Evolutionary conservation across 1,140 invertebrate genomes (phyloP).

Genomic region (Philopotamus ludificatus): DNA sequence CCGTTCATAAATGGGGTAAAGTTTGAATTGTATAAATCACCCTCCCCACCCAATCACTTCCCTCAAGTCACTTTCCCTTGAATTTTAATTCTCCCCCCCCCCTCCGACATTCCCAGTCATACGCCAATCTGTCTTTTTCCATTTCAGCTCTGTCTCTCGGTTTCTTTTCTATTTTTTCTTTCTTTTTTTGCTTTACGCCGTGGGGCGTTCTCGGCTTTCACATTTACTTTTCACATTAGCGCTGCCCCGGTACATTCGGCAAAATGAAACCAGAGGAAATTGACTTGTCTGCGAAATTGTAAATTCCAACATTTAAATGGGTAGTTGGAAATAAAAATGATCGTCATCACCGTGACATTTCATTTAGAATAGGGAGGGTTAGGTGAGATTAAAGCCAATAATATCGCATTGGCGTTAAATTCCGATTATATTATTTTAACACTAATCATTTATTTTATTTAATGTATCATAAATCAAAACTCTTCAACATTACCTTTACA

Average conservation of each 20-base stretch:
- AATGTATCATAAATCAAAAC: too few species aligned
- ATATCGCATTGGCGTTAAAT: too few species aligned
- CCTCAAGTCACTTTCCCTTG: neutral
- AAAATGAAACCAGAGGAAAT: constrained; percentile 42
- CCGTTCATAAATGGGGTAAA: neutral
- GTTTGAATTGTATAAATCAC: constrained; percentile 7
- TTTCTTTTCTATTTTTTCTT: neutral
- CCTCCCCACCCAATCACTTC: neutral
- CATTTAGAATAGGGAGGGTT: neutral
- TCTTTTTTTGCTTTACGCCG: neutral
- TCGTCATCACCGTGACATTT: neutral
- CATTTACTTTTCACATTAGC: constrained; percentile 27
- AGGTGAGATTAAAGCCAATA: too few species aligned
- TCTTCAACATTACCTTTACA: too few species aligned
- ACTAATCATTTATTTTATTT: too few species aligned
- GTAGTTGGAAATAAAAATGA: constrained; percentile 29
- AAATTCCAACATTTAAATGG: constrained; percentile 37
- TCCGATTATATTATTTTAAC: too few species aligned
- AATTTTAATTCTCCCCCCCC: constrained; percentile 5
- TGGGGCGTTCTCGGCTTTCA: constrained; percentile 14
- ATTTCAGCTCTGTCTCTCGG: neutral
- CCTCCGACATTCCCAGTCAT: neutral
- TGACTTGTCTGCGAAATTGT: constrained; percentile 41
- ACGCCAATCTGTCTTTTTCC: constrained; percentile 11
- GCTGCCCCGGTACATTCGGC: constrained; percentile 26